Conservation (phyloP, 2,797 vertebrate species). For the Threskiornis aethiopicus region DNA sequence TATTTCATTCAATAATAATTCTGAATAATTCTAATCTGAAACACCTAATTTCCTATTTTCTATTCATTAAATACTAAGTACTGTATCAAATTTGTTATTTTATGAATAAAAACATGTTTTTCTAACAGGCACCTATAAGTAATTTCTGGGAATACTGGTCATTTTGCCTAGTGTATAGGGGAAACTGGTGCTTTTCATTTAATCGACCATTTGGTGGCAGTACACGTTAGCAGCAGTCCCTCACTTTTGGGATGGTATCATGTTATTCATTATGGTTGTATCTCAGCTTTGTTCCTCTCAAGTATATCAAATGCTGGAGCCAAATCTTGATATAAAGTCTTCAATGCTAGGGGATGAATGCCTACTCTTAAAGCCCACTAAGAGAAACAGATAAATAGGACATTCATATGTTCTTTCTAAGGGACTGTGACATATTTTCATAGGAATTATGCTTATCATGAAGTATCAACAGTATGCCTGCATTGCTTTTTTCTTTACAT, state of each 20-base stretch:
- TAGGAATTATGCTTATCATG: neutral
- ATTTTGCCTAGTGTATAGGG: neutral
- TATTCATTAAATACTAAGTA: neutral
- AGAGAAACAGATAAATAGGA: neutral
- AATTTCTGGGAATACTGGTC: neutral
- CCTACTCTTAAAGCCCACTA: neutral
- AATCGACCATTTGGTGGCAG: constrained; percentile 74
- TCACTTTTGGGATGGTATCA: neutral
- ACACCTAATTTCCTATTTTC: neutral
- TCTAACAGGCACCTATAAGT: neutral
- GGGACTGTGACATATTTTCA: neutral
- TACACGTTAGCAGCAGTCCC: constrained; percentile 49
- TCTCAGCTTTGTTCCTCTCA: neutral
- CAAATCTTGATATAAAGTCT: neutral
- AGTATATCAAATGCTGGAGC: neutral
- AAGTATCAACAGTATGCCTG: neutral
- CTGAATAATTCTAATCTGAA: neutral
- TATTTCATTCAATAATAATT: neutral
- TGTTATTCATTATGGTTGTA: neutral
- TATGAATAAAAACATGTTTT: neutral
- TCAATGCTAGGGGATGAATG: neutral
- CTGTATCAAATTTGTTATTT: neutral
- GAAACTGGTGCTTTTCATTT: constrained; percentile 35
- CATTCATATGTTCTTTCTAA: neutral
- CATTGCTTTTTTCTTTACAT: neutral